Conservation (phyloP, 2,797 vertebrate species). For the Chloroceryle amazona region DNA sequence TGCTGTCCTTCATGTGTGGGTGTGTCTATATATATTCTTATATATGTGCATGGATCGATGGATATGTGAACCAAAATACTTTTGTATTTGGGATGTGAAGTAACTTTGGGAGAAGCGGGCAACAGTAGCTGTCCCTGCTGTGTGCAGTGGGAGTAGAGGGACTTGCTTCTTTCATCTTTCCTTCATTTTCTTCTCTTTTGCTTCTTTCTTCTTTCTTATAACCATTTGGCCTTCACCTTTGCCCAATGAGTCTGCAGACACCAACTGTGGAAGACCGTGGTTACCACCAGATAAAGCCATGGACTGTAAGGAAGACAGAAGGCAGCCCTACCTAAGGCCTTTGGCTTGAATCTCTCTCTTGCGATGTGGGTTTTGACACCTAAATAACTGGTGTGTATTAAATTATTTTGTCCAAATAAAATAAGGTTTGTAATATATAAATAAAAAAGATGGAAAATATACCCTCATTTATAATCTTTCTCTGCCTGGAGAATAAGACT, state of each 20-base stretch:
- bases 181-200: neutral
- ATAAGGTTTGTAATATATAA: neutral
- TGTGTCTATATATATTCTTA: neutral
- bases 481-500: neutral
- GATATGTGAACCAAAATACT: slow-evolving; percentile 24
- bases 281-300: neutral
- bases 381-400: neutral
- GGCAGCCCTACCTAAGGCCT: neutral
- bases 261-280: neutral
- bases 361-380: neutral
- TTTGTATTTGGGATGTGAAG: slow-evolving; percentile 11
- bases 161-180: neutral
- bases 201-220: neutral
- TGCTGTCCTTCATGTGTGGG: neutral
- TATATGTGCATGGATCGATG: neutral
- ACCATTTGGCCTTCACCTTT: neutral
- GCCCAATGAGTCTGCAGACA: neutral
- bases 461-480: neutral
- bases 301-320: neutral
- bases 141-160: accelerated
- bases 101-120: neutral
- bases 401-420: neutral
- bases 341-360: neutral
- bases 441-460: neutral
- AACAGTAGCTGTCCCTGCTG: neutral